Percentiles rank a stretch among this genome's conserved stretches.
Conservation (phyloP, 2,113 vertebrate genomes). For the Monarcha castaneiventris region DNA sequence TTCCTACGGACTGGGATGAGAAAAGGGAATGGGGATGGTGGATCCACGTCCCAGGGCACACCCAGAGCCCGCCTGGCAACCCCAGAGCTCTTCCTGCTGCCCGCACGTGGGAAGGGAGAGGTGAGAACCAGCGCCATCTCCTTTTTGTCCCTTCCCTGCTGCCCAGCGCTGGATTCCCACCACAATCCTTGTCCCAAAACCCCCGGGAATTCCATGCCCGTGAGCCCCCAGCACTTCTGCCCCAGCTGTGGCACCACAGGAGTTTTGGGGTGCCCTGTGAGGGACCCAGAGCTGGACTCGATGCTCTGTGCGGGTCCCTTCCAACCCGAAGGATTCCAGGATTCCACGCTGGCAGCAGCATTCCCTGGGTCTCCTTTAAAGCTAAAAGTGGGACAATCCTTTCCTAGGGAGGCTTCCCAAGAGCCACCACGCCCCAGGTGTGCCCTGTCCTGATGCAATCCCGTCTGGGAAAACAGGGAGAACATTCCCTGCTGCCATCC, state of each 20-base stretch:
- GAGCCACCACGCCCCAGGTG: accelerated
- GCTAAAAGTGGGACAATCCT: not conserved
- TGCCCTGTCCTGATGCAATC: accelerated
- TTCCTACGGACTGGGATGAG: slow-evolving; percentile 84
- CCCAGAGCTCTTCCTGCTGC: not conserved
- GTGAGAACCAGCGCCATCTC: not conserved
- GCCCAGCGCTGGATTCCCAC: accelerated
- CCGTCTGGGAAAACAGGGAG: not conserved
- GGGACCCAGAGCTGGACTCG: accelerated
- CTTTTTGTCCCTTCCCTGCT: not conserved
- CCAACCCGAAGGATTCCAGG: accelerated
- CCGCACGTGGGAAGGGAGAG: not conserved
- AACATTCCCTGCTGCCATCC: not conserved
- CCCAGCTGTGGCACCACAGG: not conserved
- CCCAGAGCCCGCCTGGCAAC: not conserved
- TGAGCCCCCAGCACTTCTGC: accelerated
- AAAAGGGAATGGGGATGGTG: accelerated
- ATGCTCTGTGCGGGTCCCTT: not conserved
- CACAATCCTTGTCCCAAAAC: not conserved
- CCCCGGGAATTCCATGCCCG: accelerated
- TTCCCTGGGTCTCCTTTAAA: accelerated
- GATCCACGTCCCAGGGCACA: accelerated
- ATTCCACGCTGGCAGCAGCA: not conserved
- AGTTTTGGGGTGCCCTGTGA: not conserved
- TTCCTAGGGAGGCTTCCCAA: accelerated